These are phyloP conservation scores for Heterochromis multidens DNA, from an alignment of 2,113 vertebrate genomes.

Conservation along the genomic window DNA sequence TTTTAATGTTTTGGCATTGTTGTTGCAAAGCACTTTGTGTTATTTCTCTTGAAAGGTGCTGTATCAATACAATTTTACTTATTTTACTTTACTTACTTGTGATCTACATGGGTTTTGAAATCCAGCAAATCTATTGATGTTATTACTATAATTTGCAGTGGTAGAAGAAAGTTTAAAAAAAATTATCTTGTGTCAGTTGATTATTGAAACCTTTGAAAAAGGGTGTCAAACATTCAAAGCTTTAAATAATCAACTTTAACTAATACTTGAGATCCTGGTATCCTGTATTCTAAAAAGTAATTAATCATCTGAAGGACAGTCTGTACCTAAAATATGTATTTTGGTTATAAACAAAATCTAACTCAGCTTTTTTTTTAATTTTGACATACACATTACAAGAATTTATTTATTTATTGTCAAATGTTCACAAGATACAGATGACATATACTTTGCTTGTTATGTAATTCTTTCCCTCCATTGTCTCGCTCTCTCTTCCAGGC, in stretches of 20 bases:
- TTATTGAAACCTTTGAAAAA: not conserved
- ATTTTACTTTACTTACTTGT: too few species aligned
- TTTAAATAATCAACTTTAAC: not conserved
- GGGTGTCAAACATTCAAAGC: not conserved
- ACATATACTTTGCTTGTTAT: not conserved
- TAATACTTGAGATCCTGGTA: not conserved
- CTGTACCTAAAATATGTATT: not conserved
- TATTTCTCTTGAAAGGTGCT: not conserved
- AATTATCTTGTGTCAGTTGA: not conserved
- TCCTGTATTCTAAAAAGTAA: not conserved
- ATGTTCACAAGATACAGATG: not conserved
- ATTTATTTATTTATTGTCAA: not conserved
- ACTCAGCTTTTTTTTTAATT: not conserved
- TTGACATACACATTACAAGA: not conserved
- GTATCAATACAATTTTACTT: not conserved
- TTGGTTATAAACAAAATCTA: not conserved
- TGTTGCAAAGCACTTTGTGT: not conserved
- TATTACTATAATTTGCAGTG: not conserved
- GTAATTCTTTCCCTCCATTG: not conserved
- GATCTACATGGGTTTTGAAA: not conserved
- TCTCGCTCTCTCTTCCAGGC: slow-evolving; percentile 31
- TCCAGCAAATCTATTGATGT: not conserved
- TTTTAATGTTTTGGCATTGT: too few species aligned
- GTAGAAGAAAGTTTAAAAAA: not conserved
- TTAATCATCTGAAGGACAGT: not conserved